phyloP scores from a whole-genome alignment of 2,113 vertebrate genomes.

The Galbula dea region DNA sequence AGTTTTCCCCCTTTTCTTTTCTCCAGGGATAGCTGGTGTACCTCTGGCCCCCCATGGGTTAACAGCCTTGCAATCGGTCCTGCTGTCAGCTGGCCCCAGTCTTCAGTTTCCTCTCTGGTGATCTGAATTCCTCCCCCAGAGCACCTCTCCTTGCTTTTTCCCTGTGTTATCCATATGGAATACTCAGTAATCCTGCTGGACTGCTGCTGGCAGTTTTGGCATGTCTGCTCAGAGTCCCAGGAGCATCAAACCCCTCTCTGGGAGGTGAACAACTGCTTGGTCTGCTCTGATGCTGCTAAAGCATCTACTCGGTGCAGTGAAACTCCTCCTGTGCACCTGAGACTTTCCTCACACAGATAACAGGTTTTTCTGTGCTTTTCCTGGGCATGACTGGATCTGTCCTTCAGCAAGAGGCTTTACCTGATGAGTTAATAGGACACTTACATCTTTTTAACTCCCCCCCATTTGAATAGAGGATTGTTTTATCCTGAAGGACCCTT shows the following conservation, averaged over 20 bases:
- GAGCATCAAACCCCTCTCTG: neutral
- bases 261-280: neutral
- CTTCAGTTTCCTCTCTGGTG: neutral
- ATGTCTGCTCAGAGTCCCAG: neutral
- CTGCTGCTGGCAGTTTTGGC: neutral
- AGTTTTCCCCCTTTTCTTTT: neutral
- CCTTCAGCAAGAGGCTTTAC: neutral
- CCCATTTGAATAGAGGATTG: too few relatives aligned
- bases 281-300: neutral
- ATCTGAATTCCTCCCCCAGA: neutral
- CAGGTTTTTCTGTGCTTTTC: neutral
- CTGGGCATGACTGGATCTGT: neutral
- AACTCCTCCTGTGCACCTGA: neutral
- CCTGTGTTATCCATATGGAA: neutral
- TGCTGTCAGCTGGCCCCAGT: neutral
- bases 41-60: neutral
- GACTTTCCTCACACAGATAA: neutral
- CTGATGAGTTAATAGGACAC: too few relatives aligned
- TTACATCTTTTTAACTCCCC: too few relatives aligned
- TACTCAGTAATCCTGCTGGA: neutral
- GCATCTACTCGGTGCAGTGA: neutral
- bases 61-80: neutral
- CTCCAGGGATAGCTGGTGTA: neutral
- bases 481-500: neutral
- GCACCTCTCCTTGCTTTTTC: neutral